Evolutionary conservation across 2,888 invertebrate species (phyloP), one percentile per base, ranked within the genome.

Genomic region (Gasteruption jaculator): DNA sequence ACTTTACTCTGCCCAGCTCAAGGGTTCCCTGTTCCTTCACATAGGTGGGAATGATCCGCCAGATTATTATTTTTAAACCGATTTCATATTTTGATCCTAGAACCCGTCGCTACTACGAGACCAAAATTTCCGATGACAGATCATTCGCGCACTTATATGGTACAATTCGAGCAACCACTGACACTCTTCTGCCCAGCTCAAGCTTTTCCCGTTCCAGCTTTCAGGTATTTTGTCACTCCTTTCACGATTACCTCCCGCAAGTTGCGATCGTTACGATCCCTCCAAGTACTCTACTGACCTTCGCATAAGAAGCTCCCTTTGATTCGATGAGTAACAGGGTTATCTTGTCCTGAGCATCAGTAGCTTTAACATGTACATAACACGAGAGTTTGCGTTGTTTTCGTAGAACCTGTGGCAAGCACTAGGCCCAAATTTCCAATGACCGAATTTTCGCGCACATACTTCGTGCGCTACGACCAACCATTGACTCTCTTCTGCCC

Each of bases 361-460:
- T n/a, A n/a, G n/a, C n/a, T n/a, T n/a, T n/a, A n/a, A n/a, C n/a
- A n/a, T n/a, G n/a, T n/a, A n/a, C n/a, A n/a, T n/a, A n/a, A n/a
- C n/a, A n/a, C n/a, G n/a, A n/a, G n/a, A n/a, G n/a, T n/a, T n/a
- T n/a, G n/a, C n/a, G 27, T 27, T 14, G n/a, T n/a, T 37, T 48
- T 50, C 43, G 34, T 67, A 83, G 83, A 86, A 76, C 86, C 87
- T 55, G 80, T 85, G 74, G 83, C 83, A 73, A 82, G 82, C 68
- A 81, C 84, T 46, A 65, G 65, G 53, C 73, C 72, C 31, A 72
- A 72, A 64, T 71, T 73, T 56, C 64, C 73, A 39, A 66, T 67
- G 48, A 56, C 61, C 52, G 70, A 70, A 57, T 68, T 66, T 47
- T 65, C 66, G 41, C 59, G 66, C 49, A 61, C 64, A 45, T 63